Conservation (phyloP, 2,797 vertebrate species). For the Channa striata region DNA sequence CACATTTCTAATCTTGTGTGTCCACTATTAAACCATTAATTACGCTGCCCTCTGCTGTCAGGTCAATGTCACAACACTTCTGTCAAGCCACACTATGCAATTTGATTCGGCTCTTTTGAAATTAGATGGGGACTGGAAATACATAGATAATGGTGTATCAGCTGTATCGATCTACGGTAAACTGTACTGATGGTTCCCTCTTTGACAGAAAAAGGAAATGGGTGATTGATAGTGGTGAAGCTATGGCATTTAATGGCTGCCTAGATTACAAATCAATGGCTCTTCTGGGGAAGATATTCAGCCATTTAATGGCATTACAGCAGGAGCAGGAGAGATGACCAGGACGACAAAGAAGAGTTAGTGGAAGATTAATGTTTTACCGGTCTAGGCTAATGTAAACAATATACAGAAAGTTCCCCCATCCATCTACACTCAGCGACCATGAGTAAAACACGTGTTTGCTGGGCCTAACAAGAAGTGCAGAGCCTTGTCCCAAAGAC, state of each 20-base stretch:
- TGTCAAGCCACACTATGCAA: conserved; percentile 4
- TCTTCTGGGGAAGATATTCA: conserved; percentile 40
- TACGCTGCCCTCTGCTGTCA: conserved; percentile 72
- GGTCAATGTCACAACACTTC: conserved; percentile 41
- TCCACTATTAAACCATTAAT: conserved; percentile 32
- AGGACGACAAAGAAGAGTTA: conserved; percentile 28
- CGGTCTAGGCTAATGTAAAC: background rate
- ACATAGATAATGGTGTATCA: conserved; percentile 49
- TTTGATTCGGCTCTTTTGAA: conserved; percentile 43
- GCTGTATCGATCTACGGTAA: conserved; percentile 58
- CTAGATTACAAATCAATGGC: conserved; percentile 73
- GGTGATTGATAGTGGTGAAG: conserved; percentile 55
- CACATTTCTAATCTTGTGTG: background rate
- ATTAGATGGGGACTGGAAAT: conserved; percentile 47
- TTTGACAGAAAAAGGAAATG: conserved; percentile 55
- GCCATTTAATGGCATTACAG: conserved; percentile 58
- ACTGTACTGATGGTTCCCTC: conserved; percentile 45
- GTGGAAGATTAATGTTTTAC: conserved; percentile 31
- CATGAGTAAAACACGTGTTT: background rate
- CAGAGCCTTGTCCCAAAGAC: no score
- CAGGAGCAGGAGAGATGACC: conserved; percentile 23
- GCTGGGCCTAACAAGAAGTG: no score
- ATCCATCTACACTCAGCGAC: background rate
- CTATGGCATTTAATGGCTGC: conserved; percentile 57
- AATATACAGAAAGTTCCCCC: no score